Evolutionary conservation across 2,113 vertebrate species (phyloP).

Genomic region (Pachypanchax playfairii): DNA sequence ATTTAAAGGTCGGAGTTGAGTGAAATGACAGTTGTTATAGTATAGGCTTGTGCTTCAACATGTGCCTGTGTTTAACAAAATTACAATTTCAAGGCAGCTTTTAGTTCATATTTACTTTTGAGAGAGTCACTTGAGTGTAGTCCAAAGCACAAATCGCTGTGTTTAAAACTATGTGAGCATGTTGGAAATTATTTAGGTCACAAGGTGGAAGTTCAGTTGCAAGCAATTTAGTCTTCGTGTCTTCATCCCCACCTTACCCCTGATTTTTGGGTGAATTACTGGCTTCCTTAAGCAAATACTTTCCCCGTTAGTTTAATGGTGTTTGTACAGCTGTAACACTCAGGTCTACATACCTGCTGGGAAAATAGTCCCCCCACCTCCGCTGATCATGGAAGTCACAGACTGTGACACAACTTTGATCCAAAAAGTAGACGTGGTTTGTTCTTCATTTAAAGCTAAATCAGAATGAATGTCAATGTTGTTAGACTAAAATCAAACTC

Average conservation of each 20-base stretch:
- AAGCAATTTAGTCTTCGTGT: slow-evolving; percentile 55
- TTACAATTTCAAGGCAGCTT: slow-evolving; percentile 72
- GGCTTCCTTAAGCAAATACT: slow-evolving; percentile 80
- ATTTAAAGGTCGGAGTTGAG: slow-evolving; percentile 69
- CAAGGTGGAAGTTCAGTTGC: slow-evolving; percentile 38
- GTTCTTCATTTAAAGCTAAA: slow-evolving; percentile 1
- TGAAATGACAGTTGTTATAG: slow-evolving; percentile 63
- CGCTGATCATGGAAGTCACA: slow-evolving; percentile 68
- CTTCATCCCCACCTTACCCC: slow-evolving; percentile 65
- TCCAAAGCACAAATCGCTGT: slow-evolving; percentile 64
- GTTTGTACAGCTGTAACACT: slow-evolving; percentile 79
- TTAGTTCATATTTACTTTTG: slow-evolving; percentile 77
- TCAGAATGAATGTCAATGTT: not conserved
- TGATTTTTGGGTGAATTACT: slow-evolving; percentile 72
- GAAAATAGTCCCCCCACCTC: slow-evolving; percentile 57
- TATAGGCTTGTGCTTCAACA: slow-evolving; percentile 68
- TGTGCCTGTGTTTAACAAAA: slow-evolving; percentile 81
- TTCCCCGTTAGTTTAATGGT: slow-evolving; percentile 75
- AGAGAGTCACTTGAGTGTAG: slow-evolving; percentile 55
- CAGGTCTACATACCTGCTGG: slow-evolving; percentile 61
- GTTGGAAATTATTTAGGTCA: slow-evolving; percentile 61
- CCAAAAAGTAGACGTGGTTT: slow-evolving; percentile 32
- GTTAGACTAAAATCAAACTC: not conserved
- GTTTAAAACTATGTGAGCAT: slow-evolving; percentile 51
- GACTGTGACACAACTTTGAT: slow-evolving; percentile 69